Percentiles rank a stretch among this genome's conserved stretches.
phyloP scores from a whole-genome alignment of 1,140 invertebrate species.

The Subanguina moxae region DNA sequence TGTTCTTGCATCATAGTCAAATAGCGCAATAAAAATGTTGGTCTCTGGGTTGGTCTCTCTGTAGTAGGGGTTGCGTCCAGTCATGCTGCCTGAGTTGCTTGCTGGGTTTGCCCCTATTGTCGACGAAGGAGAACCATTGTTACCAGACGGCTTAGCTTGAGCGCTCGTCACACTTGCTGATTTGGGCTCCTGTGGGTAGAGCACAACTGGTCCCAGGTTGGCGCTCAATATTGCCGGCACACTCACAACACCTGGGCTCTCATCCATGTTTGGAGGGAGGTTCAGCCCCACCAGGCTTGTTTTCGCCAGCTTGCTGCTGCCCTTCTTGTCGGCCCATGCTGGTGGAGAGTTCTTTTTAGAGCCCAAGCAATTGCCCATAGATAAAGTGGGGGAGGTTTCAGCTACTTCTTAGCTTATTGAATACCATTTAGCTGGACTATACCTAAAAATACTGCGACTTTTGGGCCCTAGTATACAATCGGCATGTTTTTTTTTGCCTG shows the following conservation, averaged over 20 bases:
- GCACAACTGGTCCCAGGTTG: neutral
- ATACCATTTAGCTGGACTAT: too few species aligned
- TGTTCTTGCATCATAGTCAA: constrained; percentile 96
- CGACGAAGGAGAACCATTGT: constrained; percentile 20
- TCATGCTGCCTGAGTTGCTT: constrained; percentile 1
- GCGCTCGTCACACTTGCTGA: constrained; percentile 4
- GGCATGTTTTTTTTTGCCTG: too few species aligned
- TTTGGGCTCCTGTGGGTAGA: constrained; percentile 34
- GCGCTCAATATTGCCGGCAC: too few species aligned
- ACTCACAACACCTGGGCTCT: neutral
- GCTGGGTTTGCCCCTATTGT: constrained; percentile 7
- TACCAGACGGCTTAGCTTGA: neutral
- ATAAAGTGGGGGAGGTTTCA: too few species aligned
- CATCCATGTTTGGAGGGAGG: neutral
- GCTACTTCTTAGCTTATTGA: too few species aligned
- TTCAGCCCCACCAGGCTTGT: neutral
- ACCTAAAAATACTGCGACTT: too few species aligned
- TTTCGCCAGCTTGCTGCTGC: neutral
- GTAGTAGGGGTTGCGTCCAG: neutral
- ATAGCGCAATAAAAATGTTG: constrained; percentile 81
- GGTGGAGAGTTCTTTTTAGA: neutral
- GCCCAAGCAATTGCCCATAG: neutral
- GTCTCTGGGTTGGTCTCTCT: neutral
- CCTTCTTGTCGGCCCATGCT: neutral
- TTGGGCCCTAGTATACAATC: too few species aligned